Evolutionary conservation across 1,140 invertebrate species (phyloP), one percentile per base, ranked within the genome.

Genomic region (Zaprionus ornatus): DNA sequence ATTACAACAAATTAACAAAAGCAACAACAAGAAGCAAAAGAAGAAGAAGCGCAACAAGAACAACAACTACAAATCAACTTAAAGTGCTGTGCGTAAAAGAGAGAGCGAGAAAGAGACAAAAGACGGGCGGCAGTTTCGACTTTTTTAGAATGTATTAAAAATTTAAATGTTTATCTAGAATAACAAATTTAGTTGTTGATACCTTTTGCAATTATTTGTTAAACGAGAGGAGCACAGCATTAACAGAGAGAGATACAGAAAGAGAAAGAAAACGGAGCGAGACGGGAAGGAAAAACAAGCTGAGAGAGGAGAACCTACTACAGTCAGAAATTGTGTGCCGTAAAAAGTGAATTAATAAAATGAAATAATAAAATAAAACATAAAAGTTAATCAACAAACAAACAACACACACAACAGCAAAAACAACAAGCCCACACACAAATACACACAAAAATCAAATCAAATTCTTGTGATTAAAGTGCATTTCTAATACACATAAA

Each of bases 131-230:
- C 85, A 72, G 79, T 79, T 90, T 88, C 71, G 68, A 74, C 62
- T 90, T 88, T 86, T 80, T 78, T 90, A 88, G 85, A 57, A 87
- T 87, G 83, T 86, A 86, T 88, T 80, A 66, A 72, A 67, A 82
- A 86, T 78, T 76, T 77, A 87, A 86, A 90, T 76, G 82, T 88
- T 88, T 81, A 91, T 87, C 78, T 91, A 91, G 87, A 91, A 91
- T 91, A 91, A 91, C 88, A 91, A 91, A 91, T 91, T 91, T 88
- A 88, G 83, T 84, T 88, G 83, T 91, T 88, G 84, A 91, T 91
- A 91, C 78, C 80, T 91, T 91, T 84, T 76, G 71, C 83, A 91
- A 91, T 86, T 90, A 81, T 82, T 86, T 90, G 86, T 90, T 90
- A 73, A 90, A 86, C 80, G 69, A 74, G 56, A 57, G 62, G 21